Percentiles rank a stretch among this genome's conserved stretches.
Evolutionary conservation across 2,888 invertebrate genomes (phyloP).

Genomic region (Melieria picta): DNA sequence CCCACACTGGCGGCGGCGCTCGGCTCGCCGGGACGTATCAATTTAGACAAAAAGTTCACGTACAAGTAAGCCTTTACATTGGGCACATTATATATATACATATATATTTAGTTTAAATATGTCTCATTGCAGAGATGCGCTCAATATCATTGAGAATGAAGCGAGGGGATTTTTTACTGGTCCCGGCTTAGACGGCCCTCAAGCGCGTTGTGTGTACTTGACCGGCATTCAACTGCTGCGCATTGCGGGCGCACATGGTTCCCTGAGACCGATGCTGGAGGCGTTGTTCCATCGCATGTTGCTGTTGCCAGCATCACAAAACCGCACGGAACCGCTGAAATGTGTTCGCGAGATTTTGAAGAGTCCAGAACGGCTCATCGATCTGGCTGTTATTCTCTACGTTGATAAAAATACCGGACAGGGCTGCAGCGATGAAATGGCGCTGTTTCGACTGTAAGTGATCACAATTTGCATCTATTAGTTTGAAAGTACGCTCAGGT

Average conservation of each 20-base stretch:
- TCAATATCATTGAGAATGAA: conserved; percentile 66
- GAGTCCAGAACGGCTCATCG: conserved; percentile 81
- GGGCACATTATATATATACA: background rate
- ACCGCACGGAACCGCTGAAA: conserved; percentile 85
- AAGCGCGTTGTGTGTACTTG: conserved; percentile 87
- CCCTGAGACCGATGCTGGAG: conserved; percentile 89
- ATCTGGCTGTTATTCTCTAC: conserved; percentile 72
- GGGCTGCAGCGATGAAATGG: conserved; percentile 80
- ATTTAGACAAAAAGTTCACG: conserved; percentile 80
- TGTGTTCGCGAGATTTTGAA: conserved; percentile 80
- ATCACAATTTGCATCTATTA: background rate
- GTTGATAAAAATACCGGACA: conserved; percentile 75
- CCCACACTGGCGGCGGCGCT: conserved; percentile 88
- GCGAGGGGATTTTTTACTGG: conserved; percentile 66
- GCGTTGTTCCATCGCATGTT: conserved; percentile 94
- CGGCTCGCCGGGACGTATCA: conserved; percentile 79
- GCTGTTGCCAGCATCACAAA: conserved; percentile 85
- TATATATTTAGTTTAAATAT: background rate
- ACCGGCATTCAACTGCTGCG: conserved; percentile 90
- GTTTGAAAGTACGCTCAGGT: background rate
- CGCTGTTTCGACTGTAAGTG: conserved; percentile 80
- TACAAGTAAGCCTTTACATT: conserved; percentile 69
- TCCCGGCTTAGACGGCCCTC: conserved; percentile 77
- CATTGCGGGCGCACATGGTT: conserved; percentile 86
- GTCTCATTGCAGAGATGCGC: conserved; percentile 58